Conservation (phyloP, 2,797 vertebrate species). For the Anguilla obscura region DNA sequence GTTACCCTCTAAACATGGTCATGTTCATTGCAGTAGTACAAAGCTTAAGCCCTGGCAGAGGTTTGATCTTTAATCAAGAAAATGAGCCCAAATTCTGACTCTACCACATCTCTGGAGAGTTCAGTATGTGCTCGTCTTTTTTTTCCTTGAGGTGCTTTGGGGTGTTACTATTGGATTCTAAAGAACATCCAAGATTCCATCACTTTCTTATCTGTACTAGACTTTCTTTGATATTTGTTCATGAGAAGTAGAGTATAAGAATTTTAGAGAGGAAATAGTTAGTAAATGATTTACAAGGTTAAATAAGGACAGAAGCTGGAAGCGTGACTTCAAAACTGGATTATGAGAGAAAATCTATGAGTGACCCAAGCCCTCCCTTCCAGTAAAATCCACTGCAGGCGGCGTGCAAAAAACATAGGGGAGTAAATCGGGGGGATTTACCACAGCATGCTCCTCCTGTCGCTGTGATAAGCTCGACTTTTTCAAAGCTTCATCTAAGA, state of each 20-base stretch:
- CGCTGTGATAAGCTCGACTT: not conserved
- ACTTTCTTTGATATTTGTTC: constrained; percentile 14
- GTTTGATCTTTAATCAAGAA: not conserved
- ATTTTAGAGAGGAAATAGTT: not conserved
- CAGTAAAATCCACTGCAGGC: not conserved
- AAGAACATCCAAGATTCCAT: not conserved
- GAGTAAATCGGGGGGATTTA: not conserved
- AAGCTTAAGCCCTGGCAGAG: not conserved
- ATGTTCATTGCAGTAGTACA: not conserved
- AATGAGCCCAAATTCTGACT: not conserved
- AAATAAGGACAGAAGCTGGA: constrained; percentile 17
- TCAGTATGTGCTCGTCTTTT: not conserved
- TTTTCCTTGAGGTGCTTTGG: not conserved
- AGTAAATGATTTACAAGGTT: constrained; percentile 13
- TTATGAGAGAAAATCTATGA: not conserved
- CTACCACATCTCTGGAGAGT: not conserved
- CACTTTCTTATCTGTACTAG: not conserved
- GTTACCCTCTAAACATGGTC: not conserved
- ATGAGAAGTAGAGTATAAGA: not conserved
- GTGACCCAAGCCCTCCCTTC: constrained; percentile 5
- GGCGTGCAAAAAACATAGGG: not conserved
- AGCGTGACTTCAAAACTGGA: constrained; percentile 22
- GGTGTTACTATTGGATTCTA: not conserved
- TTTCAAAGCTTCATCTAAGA: constrained; percentile 6
- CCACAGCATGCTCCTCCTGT: not conserved